Conservation (phyloP, 2,113 vertebrate species). For the Balaenoptera acutorostrata region DNA sequence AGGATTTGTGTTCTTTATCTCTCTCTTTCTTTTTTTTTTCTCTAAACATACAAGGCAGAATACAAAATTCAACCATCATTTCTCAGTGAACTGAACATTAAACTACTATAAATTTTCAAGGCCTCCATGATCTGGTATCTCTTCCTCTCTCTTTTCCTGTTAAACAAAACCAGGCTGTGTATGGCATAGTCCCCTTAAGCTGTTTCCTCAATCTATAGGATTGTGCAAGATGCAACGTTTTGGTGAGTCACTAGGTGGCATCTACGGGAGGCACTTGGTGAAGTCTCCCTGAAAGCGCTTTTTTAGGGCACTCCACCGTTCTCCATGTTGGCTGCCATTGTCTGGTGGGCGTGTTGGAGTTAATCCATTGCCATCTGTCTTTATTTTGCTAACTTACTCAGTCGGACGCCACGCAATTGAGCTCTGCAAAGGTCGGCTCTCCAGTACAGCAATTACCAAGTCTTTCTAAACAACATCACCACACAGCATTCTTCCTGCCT, state of each 20-base stretch:
- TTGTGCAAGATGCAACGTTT: slow-evolving; percentile 34
- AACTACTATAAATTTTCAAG: background rate
- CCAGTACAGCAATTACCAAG: slow-evolving; percentile 42
- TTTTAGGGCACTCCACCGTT: slow-evolving; percentile 1
- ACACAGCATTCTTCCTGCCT: slow-evolving; percentile 11
- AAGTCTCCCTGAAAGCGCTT: background rate
- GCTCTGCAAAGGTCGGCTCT: slow-evolving; percentile 66
- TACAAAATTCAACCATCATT: background rate
- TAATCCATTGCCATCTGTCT: slow-evolving; percentile 75
- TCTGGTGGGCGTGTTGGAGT: slow-evolving; percentile 62
- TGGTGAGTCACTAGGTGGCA: slow-evolving; percentile 60
- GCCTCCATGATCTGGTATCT: background rate
- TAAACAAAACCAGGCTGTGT: background rate
- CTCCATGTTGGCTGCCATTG: slow-evolving; percentile 57
- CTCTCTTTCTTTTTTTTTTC: background rate
- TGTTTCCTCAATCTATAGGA: background rate
- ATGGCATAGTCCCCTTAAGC: background rate
- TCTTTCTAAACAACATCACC: slow-evolving; percentile 51
- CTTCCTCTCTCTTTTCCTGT: background rate
- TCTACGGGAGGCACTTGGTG: background rate
- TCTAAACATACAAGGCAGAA: background rate
- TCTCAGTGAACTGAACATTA: background rate
- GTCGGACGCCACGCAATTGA: slow-evolving; percentile 69
- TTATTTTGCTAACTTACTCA: slow-evolving; percentile 75
- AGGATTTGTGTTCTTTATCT: background rate